A percentile compares a stretch with the other conserved stretches of the same genome.
phyloP scores from a whole-genome alignment of 2,797 vertebrate species.

The Apogon talboti region DNA sequence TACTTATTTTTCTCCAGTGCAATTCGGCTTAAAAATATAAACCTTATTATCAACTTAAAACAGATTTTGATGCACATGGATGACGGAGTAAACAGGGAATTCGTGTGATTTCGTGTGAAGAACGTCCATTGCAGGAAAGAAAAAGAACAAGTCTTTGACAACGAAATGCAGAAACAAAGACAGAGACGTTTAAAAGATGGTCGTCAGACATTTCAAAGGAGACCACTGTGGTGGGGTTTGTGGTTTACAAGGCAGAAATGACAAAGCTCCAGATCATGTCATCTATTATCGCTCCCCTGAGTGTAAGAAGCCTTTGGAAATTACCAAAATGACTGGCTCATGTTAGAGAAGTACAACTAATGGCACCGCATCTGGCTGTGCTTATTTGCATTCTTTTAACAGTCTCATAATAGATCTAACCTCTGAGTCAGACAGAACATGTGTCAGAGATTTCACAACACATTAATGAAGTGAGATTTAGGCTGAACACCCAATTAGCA shows the following conservation, averaged over 20 bases:
- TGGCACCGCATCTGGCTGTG: conserved; percentile 60
- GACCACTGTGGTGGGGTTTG: conserved; percentile 52
- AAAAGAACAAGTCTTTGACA: conserved; percentile 13
- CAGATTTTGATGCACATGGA: conserved; percentile 23
- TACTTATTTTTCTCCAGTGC: conserved; percentile 5
- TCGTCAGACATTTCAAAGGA: conserved; percentile 71
- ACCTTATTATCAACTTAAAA: conserved; percentile 33
- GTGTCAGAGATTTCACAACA: conserved; percentile 16
- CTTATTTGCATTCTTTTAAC: conserved; percentile 70
- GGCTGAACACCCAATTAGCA: conserved; percentile 22
- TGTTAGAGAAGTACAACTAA: conserved; percentile 75
- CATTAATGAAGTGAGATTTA: conserved; percentile 29
- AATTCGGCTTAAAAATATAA: conserved; percentile 32
- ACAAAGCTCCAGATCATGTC: conserved; percentile 75
- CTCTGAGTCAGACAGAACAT: conserved; percentile 40
- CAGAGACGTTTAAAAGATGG: conserved; percentile 43
- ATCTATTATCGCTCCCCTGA: conserved; percentile 62
- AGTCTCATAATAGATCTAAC: conserved; percentile 56
- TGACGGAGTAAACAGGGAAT: conserved; percentile 34
- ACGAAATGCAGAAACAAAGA: conserved; percentile 28
- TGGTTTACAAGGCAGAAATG: conserved; percentile 63
- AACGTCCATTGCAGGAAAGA: conserved; percentile 15
- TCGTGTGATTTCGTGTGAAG: conserved; percentile 29
- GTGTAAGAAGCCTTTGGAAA: conserved; percentile 59
- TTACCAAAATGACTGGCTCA: conserved; percentile 66